phyloP scores from a whole-genome alignment of 2,888 invertebrate genomes.

The Sarcophaga subvicina region DNA sequence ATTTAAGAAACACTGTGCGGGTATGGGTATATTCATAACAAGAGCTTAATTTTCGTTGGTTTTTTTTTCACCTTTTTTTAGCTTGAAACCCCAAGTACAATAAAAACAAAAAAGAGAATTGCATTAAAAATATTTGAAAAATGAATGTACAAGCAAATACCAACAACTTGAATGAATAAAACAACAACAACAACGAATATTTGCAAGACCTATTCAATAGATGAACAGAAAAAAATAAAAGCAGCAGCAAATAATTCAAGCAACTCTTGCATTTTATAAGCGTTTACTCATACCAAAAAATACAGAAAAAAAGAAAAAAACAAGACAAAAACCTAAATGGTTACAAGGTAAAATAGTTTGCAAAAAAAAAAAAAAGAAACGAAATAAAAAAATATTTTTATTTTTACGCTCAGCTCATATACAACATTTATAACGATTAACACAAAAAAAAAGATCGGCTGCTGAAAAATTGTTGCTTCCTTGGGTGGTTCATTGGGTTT shows the following conservation, averaged over 20 bases:
- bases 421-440: not conserved
- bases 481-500: too few relatives aligned
- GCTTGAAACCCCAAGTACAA: constrained; percentile 11
- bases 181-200: not conserved
- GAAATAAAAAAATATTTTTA: constrained; percentile 15
- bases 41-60: constrained; percentile 35
- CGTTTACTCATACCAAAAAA: not conserved
- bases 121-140: constrained; percentile 40
- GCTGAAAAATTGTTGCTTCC: too few relatives aligned
- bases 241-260: constrained; percentile 15
- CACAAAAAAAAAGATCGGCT: not conserved
- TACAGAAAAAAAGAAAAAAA: constrained; percentile 5
- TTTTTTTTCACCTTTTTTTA: not conserved
- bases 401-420: constrained; percentile 5
- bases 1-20: constrained; percentile 36
- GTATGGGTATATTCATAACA: constrained; percentile 34
- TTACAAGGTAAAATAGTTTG: constrained; percentile 69
- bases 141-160: constrained; percentile 67
- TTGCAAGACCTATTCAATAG: constrained; percentile 63
- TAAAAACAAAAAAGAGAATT: constrained; percentile 23
- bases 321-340: constrained; percentile 64
- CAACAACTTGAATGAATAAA: constrained; percentile 33
- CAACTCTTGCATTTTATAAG: not conserved
- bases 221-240: constrained; percentile 45
- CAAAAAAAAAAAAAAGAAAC: constrained; percentile 50